Evolutionary conservation across 1,140 invertebrate genomes (phyloP).

Genomic region (Ceratina australensis): DNA sequence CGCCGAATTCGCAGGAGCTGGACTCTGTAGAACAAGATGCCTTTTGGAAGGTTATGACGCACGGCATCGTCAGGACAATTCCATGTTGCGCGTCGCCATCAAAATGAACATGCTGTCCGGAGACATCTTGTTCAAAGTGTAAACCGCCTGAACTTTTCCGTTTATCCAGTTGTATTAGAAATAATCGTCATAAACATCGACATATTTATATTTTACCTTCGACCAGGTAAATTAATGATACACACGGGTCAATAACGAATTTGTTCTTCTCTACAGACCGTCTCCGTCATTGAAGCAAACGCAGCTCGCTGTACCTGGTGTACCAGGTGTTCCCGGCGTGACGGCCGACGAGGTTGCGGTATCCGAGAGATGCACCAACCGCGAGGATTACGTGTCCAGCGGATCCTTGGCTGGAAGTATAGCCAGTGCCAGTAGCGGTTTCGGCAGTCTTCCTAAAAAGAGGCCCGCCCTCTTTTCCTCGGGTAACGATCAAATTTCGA

Average conservation of each 20-base stretch:
- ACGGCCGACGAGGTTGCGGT: slow-evolving; percentile 69
- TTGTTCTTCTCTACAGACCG: slow-evolving; percentile 77
- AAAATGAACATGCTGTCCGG: slow-evolving; percentile 96
- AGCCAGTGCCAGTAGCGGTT: slow-evolving; percentile 88
- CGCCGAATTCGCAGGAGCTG: slow-evolving; percentile 97
- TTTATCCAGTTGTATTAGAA: too few species aligned
- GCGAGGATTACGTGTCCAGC: slow-evolving; percentile 83
- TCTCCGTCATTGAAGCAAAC: slow-evolving; percentile 86
- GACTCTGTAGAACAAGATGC: slow-evolving; percentile 89
- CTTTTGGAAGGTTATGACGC: slow-evolving; percentile 97
- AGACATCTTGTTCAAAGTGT: slow-evolving; percentile 99
- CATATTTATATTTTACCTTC: too few species aligned
- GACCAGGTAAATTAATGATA: too few species aligned
- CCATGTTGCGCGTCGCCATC: slow-evolving; percentile 93
- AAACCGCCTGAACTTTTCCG: slow-evolving; percentile 71
- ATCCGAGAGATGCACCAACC: slow-evolving; percentile 72
- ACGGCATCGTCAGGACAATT: slow-evolving; percentile 95
- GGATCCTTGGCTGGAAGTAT: slow-evolving; percentile 83
- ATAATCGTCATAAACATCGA: too few species aligned
- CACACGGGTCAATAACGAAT: not conserved
- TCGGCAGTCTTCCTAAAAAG: slow-evolving; percentile 90
- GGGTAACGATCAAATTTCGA: slow-evolving; percentile 70
- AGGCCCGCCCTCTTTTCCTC: slow-evolving; percentile 82
- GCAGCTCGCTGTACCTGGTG: slow-evolving; percentile 80
- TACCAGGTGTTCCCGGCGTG: slow-evolving; percentile 73